A percentile compares a stretch with the other conserved stretches of the same genome.
Evolutionary conservation across 2,797 vertebrate genomes (phyloP).

Genomic region (Eulemur albifrons): DNA sequence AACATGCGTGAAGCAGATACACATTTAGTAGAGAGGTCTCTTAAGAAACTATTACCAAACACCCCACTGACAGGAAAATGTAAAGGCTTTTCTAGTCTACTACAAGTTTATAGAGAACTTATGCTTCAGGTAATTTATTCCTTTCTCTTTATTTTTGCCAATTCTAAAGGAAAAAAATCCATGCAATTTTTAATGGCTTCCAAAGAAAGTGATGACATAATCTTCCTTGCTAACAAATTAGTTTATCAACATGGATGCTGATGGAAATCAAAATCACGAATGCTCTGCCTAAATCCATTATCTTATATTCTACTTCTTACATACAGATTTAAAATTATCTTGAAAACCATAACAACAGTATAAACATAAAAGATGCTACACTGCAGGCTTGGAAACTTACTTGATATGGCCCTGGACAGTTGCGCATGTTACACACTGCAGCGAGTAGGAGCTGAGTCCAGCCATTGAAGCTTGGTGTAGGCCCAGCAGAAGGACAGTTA

Average conservation of each 20-base stretch:
- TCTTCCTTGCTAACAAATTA: background rate
- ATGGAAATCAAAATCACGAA: background rate
- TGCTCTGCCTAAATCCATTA: background rate
- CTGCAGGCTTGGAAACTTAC: background rate
- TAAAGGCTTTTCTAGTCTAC: background rate
- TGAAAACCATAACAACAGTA: background rate
- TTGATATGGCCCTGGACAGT: accelerated
- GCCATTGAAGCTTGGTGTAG: background rate
- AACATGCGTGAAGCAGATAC: background rate
- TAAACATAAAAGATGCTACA: background rate
- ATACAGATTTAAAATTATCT: too few relatives aligned
- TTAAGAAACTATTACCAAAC: background rate
- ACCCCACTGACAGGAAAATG: background rate
- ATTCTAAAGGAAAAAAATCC: background rate
- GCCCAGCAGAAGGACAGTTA: background rate
- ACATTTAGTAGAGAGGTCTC: background rate
- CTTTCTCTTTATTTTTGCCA: background rate
- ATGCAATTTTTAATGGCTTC: background rate
- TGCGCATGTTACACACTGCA: accelerated
- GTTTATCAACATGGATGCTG: background rate
- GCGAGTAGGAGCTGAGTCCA: accelerated
- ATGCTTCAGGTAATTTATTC: background rate
- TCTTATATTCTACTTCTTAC: background rate
- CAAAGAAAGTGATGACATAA: background rate
- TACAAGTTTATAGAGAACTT: background rate